Percentiles rank a stretch among this genome's conserved stretches.
phyloP scores from a whole-genome alignment of 1,140 invertebrate genomes.

The Cryptotermes secundus region DNA sequence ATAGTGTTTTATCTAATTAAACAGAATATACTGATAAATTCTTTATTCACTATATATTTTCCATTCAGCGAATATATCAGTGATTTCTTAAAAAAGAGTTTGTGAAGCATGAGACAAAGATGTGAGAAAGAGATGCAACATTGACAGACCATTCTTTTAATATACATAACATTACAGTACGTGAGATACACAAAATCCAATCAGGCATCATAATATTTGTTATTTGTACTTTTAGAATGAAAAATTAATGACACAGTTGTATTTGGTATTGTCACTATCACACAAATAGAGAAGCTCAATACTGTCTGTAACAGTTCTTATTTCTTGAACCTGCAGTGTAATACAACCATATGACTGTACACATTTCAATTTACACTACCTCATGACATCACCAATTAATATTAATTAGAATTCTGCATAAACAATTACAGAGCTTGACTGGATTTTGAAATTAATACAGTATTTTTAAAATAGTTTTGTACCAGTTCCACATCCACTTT shows the following conservation, averaged over 20 bases:
- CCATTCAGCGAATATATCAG: background rate
- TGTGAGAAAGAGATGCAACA: constrained; percentile 11
- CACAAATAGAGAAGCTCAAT: constrained; percentile 1
- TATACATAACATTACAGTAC: constrained; percentile 1
- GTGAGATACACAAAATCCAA: constrained; percentile 20
- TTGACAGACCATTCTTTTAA: constrained; percentile 1
- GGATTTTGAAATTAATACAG: constrained; percentile 22
- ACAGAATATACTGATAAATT: background rate
- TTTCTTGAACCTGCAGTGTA: constrained; percentile 7
- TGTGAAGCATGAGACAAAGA: background rate
- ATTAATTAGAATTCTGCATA: background rate
- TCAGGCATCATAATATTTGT: constrained; percentile 15
- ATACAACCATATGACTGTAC: background rate
- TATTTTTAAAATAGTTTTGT: constrained; percentile 28
- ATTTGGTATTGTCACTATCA: constrained; percentile 29
- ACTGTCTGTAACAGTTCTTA: background rate
- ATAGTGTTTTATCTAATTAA: background rate
- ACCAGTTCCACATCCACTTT: constrained; percentile 20
- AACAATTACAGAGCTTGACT: constrained; percentile 19
- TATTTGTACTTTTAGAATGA: constrained; percentile 27
- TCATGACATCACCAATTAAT: constrained; percentile 20
- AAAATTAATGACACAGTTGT: constrained; percentile 22
- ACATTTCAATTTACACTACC: background rate
- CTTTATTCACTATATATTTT: constrained; percentile 18
- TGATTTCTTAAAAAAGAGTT: background rate